Conservation (phyloP, 2,888 invertebrate species). For the Tetragnatha montana region DNA sequence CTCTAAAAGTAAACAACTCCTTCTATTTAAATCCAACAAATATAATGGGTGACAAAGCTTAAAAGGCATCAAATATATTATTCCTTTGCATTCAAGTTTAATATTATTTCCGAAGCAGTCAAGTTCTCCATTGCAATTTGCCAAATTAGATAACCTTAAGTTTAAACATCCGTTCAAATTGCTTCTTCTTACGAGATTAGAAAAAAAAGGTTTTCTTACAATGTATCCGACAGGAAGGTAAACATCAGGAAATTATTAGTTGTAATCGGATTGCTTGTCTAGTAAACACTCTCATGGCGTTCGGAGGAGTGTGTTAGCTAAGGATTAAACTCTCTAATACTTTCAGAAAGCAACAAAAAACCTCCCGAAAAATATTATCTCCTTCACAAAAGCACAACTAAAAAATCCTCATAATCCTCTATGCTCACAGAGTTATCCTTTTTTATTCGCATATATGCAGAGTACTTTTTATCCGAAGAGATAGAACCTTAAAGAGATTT, state of each 20-base stretch:
- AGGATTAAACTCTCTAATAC: conserved; percentile 55
- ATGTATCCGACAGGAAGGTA: neutral
- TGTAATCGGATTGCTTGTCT: conserved; percentile 54
- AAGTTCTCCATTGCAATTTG: neutral
- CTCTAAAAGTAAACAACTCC: too few relatives aligned
- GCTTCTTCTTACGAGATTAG: neutral
- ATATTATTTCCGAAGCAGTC: too few relatives aligned
- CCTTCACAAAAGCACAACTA: neutral
- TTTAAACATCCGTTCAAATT: neutral
- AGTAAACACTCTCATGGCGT: conserved; percentile 27
- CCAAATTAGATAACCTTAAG: neutral
- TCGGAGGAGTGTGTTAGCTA: conserved; percentile 48
- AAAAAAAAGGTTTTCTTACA: neutral
- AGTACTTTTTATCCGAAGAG: conserved; percentile 37
- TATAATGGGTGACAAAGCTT: too few relatives aligned
- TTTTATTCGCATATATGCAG: neutral
- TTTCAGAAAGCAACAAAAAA: conserved; percentile 51
- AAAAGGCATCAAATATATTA: conserved; percentile 3
- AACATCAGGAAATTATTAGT: neutral
- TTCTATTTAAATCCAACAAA: too few relatives aligned
- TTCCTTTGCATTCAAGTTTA: neutral
- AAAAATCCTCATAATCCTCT: conserved; percentile 49
- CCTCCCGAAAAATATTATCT: conserved; percentile 41
- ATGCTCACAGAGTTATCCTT: conserved; percentile 26
- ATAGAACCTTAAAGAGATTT: conserved; percentile 61